phyloP scores from a whole-genome alignment of 2,888 invertebrate genomes.

The Dasypolia templi region DNA sequence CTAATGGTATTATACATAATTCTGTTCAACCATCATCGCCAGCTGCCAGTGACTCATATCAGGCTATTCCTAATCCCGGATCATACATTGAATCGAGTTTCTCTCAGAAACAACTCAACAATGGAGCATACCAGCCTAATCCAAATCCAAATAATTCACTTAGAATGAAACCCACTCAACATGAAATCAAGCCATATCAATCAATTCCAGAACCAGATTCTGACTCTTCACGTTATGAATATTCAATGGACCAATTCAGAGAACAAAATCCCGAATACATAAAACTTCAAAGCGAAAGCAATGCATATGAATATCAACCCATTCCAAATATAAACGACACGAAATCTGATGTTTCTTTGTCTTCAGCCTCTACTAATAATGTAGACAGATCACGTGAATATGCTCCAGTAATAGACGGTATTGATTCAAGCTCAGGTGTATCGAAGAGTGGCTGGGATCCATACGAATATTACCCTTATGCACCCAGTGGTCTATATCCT shows the following conservation, averaged over 20 bases:
- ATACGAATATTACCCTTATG: conserved; percentile 18
- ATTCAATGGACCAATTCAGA: neutral
- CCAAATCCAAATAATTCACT: conserved; percentile 9
- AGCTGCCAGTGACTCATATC: conserved; percentile 6
- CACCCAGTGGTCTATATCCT: conserved; percentile 44
- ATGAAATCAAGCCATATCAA: neutral
- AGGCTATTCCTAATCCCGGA: neutral
- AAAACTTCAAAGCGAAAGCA: conserved; percentile 1
- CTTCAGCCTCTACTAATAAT: conserved; percentile 10
- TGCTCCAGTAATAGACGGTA: conserved; percentile 19
- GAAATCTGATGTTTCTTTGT: neutral
- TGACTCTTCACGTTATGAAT: neutral
- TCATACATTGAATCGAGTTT: conserved; percentile 12
- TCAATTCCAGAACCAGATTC: neutral
- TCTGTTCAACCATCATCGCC: neutral
- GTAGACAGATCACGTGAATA: conserved; percentile 18
- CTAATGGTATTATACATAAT: neutral
- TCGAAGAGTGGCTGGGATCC: conserved; percentile 39
- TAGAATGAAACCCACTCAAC: conserved; percentile 1
- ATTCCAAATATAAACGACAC: neutral
- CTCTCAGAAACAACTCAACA: conserved; percentile 7
- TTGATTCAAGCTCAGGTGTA: conserved; percentile 10
- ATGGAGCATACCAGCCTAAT: conserved; percentile 7
- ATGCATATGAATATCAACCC: conserved; percentile 7
- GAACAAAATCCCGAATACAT: neutral